Base-by-base conservation (phyloP, 2,797 vertebrate species). In the Apogon hyalosoma region DNA sequence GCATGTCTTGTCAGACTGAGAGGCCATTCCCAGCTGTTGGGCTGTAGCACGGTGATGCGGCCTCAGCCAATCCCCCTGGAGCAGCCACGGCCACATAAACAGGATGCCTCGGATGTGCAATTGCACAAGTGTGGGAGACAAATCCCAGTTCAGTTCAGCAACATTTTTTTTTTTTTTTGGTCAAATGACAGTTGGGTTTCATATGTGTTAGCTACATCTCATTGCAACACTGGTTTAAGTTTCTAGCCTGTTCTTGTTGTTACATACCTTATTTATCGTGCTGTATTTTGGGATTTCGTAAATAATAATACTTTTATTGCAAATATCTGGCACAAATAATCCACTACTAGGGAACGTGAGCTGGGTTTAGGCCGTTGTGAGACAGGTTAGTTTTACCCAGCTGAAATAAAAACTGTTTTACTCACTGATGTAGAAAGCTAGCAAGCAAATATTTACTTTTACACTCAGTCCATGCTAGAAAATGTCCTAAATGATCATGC, bases 21-120 rank as follows among this genome's bases (percentile, higher is more conserved):
- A 77, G 87, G 94, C 89, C 79, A 89, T 93, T 96, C 94, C 95
- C 96, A 97, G 96, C 96, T 97, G 96, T 95, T 94, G 80, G 78
- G 93, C 93, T 91, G 93, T 92, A 94, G 94, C 92, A 88, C 90
- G 77, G 92, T 92, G 92, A 95, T 92, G 94, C 75, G 85, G 91
- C 66, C 91, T 82, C 88, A 91, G 91, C 93, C 94, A 93, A 91
- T 91, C 92, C 71, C 88, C 81, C 80, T 31, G 11, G 84, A 83
- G 90, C 90, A 92, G 87, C 91, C 89, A 40, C 15, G 87, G 91
- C 92, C 93, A 93, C 92, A 94, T 94, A 95, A 96, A 96, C 95
- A 96, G 95, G 95, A 96, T 95, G 95, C 94, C 92, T 94, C 86
- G 89, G 79, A 90, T 90, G 91, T 90, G 90, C 86, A 89, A 93